Conservation (phyloP, 2,797 vertebrate species). For the Zenarchopterus dispar region DNA sequence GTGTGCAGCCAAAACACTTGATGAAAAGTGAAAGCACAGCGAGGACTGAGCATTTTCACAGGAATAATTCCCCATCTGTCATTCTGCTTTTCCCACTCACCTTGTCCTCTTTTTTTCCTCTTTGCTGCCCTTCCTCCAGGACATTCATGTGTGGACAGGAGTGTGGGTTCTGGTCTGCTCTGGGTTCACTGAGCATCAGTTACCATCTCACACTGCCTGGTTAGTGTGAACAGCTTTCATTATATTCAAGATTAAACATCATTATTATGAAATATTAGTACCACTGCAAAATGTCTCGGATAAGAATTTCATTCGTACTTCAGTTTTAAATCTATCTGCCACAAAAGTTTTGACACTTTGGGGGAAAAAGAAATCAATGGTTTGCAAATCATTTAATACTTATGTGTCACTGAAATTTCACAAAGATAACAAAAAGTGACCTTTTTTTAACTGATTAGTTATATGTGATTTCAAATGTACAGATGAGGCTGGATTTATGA, state of each 20-base stretch:
- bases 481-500: neutral
- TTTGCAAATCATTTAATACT: no score
- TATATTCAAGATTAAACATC: neutral
- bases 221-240: neutral
- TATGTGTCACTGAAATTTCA: no score
- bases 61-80: constrained; percentile 50
- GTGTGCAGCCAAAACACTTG: constrained; percentile 66
- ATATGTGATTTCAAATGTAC: no score
- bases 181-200: constrained; percentile 47
- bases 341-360: no score
- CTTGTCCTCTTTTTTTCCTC: constrained; percentile 26
- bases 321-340: no score
- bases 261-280: no score
- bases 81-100: constrained; percentile 21
- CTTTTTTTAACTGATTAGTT: no score
- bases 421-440: no score
- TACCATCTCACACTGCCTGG: neutral
- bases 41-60: constrained; percentile 57
- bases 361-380: no score
- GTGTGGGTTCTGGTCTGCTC: constrained; percentile 40
- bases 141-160: constrained; percentile 68
- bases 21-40: constrained; percentile 73
- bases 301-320: no score
- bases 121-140: constrained; percentile 50
- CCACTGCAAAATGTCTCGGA: no score